Evolutionary conservation across 2,888 invertebrate genomes (phyloP).

Genomic region (Hypomecis punctinalis): DNA sequence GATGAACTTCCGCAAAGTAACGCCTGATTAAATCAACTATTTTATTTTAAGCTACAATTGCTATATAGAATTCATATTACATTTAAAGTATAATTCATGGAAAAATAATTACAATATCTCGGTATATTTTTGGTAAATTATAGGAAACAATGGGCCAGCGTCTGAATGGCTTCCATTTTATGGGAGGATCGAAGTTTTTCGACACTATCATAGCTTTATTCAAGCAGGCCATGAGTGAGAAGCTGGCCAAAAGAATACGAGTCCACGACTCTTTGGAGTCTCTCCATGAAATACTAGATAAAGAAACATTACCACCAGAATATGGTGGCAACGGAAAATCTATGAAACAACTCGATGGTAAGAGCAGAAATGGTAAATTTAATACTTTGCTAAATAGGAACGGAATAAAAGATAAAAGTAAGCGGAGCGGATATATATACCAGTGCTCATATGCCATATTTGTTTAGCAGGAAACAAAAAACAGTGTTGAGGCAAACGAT

Average conservation of each 20-base stretch:
- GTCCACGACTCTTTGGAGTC: constrained; percentile 48
- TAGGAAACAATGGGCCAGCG: constrained; percentile 53
- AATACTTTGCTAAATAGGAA: background rate
- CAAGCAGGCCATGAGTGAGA: constrained; percentile 51
- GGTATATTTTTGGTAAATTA: constrained; percentile 16
- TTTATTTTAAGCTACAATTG: no score
- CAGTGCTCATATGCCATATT: no score
- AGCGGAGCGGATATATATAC: no score
- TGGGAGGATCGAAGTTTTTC: constrained; percentile 53
- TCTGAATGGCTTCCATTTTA: constrained; percentile 49
- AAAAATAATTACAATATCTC: no score
- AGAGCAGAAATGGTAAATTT: background rate
- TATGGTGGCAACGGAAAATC: constrained; percentile 50
- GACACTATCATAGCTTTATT: constrained; percentile 45
- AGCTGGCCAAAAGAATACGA: constrained; percentile 47
- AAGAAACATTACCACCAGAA: constrained; percentile 51
- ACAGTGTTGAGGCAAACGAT: no score
- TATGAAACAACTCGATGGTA: constrained; percentile 50
- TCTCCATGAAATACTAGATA: constrained; percentile 47
- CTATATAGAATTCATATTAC: no score
- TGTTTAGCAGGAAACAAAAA: no score
- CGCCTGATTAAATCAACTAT: no score
- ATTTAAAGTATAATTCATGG: no score
- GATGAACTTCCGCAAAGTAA: no score
- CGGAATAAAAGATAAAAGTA: no score